Evolutionary conservation across 1,140 invertebrate species (phyloP).

Genomic region (Odontomachus brunneus): DNA sequence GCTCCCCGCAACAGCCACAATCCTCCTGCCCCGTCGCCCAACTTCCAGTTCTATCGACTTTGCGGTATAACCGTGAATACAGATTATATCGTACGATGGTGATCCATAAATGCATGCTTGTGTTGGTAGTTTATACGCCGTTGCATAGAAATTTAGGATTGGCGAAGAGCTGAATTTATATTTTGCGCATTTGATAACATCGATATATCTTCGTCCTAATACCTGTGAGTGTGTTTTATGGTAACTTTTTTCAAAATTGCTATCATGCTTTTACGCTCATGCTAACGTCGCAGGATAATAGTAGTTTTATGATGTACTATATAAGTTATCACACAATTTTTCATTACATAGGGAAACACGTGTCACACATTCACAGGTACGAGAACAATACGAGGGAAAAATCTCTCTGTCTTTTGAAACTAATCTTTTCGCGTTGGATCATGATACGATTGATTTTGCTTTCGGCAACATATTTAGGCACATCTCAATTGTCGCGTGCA

Average conservation of each 20-base stretch:
- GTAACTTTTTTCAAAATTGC: constrained; percentile 34
- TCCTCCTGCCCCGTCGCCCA: constrained; percentile 29
- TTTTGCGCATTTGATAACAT: constrained; percentile 52
- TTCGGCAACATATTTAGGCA: background rate
- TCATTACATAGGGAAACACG: background rate
- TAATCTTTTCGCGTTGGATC: background rate
- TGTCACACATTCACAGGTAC: background rate
- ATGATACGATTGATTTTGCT: background rate
- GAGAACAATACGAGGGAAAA: background rate
- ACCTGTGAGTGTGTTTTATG: constrained; percentile 45
- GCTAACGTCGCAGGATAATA: background rate
- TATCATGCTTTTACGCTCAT: constrained; percentile 8
- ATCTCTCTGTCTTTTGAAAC: background rate
- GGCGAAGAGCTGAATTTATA: constrained; percentile 47
- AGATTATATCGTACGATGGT: constrained; percentile 61
- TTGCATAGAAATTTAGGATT: constrained; percentile 63
- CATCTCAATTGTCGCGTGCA: background rate
- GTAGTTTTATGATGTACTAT: background rate
- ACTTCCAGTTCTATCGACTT: constrained; percentile 59
- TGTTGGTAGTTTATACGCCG: constrained; percentile 40
- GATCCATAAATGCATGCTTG: constrained; percentile 62
- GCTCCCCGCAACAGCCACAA: constrained; percentile 62
- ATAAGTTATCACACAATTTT: background rate
- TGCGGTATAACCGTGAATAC: constrained; percentile 56
- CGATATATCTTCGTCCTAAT: constrained; percentile 49